Percentiles rank a stretch among this genome's conserved stretches.
phyloP scores from a whole-genome alignment of 2,113 vertebrate species.

The Tapirus terrestris region DNA sequence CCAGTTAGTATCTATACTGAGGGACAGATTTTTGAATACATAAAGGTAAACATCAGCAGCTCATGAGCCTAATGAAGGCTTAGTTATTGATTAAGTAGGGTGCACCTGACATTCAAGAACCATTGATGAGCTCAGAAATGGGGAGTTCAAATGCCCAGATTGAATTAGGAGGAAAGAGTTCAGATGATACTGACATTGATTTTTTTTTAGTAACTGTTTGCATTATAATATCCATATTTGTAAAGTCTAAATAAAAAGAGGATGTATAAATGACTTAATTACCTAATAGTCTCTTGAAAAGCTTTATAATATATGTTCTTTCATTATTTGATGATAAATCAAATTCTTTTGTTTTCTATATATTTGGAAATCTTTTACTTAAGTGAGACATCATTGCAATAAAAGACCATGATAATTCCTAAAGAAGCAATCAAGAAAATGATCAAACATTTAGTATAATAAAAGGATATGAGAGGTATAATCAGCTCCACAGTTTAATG shows the following conservation, averaged over 20 bases:
- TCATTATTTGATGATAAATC: conserved; percentile 17
- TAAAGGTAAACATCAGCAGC: conserved; percentile 43
- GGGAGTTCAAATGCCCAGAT: conserved; percentile 24
- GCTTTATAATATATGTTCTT: background rate
- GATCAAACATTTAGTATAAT: conserved; percentile 23
- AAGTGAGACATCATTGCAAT: conserved; percentile 8
- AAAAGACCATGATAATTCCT: background rate
- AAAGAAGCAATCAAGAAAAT: conserved; percentile 2
- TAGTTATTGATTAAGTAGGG: conserved; percentile 61
- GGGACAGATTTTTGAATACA: conserved; percentile 57
- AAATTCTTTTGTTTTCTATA: conserved; percentile 43
- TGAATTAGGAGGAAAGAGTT: conserved; percentile 12
- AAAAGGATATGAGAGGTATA: background rate
- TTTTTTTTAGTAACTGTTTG: conserved; percentile 1
- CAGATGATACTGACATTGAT: background rate
- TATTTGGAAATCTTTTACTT: conserved; percentile 31
- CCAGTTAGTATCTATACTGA: conserved; percentile 44
- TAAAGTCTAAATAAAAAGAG: background rate
- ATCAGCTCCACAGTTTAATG: background rate
- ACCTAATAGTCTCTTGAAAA: conserved; percentile 9
- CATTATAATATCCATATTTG: conserved; percentile 3
- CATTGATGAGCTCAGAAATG: conserved; percentile 43
- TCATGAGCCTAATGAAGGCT: conserved; percentile 46
- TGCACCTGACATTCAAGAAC: conserved; percentile 31
- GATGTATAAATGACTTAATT: background rate